These are phyloP conservation scores for Papilio protenor DNA, from an alignment of 2,888 invertebrate genomes.

Conservation along the genomic window DNA sequence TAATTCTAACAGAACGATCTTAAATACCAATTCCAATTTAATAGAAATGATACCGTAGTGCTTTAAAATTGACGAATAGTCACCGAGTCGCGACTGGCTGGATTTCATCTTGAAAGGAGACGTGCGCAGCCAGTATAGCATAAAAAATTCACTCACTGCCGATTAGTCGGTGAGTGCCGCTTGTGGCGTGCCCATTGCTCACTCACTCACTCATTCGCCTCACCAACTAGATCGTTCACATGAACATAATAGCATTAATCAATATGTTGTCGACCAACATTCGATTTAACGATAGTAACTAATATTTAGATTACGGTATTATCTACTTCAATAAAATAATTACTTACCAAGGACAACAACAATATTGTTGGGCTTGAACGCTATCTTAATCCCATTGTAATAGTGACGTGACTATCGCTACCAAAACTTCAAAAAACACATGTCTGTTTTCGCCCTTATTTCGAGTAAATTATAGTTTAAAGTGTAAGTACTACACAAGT, in stretches of 20 bases:
- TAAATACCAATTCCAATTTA: not conserved
- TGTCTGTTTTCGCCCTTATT: too few species aligned
- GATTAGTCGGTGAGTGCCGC: constrained; percentile 28
- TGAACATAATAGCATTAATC: not conserved
- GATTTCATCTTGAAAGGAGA: constrained; percentile 29
- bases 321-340: too few species aligned
- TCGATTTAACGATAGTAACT: not conserved
- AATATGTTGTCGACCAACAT: not conserved
- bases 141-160: constrained; percentile 39
- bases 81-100: constrained; percentile 2
- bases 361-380: too few species aligned
- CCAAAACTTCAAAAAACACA: too few species aligned
- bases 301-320: too few species aligned
- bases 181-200: constrained; percentile 23
- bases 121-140: constrained; percentile 19
- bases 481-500: too few species aligned
- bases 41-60: not conserved
- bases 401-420: too few species aligned
- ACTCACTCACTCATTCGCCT: constrained; percentile 1
- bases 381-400: too few species aligned
- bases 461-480: too few species aligned
- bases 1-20: too few species aligned
- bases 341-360: too few species aligned
- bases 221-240: not conserved
- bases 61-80: not conserved